phyloP scores from a whole-genome alignment of 2,797 vertebrate genomes.

The Lerista edwardsae region DNA sequence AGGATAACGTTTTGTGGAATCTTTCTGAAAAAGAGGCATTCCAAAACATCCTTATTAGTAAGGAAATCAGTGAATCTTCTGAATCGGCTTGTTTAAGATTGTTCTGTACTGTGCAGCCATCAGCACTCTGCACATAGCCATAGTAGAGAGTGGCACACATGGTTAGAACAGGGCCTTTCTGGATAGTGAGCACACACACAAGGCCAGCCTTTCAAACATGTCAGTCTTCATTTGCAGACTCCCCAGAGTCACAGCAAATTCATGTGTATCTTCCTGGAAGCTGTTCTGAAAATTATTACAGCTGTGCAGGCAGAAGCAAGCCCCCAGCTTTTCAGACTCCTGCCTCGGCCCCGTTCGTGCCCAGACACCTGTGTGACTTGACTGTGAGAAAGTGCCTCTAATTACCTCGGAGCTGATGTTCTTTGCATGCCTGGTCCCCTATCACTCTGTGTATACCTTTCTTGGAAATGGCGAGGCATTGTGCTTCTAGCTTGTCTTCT shows the following conservation, averaged over 20 bases:
- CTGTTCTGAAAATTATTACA: neutral
- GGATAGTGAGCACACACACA: neutral
- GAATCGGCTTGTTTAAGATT: neutral
- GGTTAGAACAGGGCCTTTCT: neutral
- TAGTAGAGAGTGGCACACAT: too few relatives aligned
- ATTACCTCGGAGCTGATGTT: conserved; percentile 13
- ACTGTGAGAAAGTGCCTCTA: conserved; percentile 3
- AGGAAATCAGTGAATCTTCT: neutral
- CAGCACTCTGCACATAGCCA: neutral
- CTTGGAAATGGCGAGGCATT: conserved; percentile 24
- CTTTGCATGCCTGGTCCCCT: neutral
- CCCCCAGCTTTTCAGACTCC: neutral
- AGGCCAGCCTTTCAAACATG: neutral
- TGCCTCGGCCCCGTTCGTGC: rapidly evolving
- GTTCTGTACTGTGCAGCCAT: too few relatives aligned
- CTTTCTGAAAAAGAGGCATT: neutral
- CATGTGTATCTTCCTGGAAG: neutral
- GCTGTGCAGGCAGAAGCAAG: neutral
- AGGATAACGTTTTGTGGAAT: neutral
- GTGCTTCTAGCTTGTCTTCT: conserved; percentile 21
- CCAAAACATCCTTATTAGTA: neutral
- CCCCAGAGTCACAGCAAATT: neutral
- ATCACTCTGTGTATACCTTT: neutral
- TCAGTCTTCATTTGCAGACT: neutral
- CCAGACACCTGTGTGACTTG: neutral